These are phyloP conservation scores for Fundulus diaphanus DNA, from an alignment of 2,797 vertebrate species.

Conservation along the genomic window DNA sequence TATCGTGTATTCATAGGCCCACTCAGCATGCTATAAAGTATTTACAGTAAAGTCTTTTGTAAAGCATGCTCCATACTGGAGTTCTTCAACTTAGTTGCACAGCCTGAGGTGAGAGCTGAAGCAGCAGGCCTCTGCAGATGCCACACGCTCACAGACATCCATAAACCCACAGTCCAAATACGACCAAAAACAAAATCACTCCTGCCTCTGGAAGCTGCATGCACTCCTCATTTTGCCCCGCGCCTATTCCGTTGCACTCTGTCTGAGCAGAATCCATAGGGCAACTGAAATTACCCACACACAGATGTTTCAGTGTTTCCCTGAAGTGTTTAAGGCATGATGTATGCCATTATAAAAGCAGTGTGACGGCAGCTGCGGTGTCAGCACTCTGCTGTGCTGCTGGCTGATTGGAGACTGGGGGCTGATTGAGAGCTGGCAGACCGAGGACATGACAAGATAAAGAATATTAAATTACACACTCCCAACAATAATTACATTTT, in stretches of 20 bases:
- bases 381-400: constrained; percentile 70
- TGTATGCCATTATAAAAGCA: constrained; percentile 79
- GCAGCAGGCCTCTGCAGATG: constrained; percentile 57
- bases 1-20: constrained; percentile 62
- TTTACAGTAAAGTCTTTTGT: constrained; percentile 62
- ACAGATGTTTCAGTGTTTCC: constrained; percentile 76
- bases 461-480: constrained; percentile 66
- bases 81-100: constrained; percentile 60
- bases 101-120: constrained; percentile 49
- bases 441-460: constrained; percentile 72
- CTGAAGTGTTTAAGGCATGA: constrained; percentile 76
- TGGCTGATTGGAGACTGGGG: constrained; percentile 51
- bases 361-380: constrained; percentile 69
- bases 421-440: constrained; percentile 55
- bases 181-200: constrained; percentile 40
- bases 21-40: constrained; percentile 62
- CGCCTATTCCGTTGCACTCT: constrained; percentile 62
- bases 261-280: constrained; percentile 70
- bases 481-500: constrained; percentile 64
- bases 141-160: constrained; percentile 36
- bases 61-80: constrained; percentile 51
- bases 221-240: constrained; percentile 56
- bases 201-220: constrained; percentile 38
- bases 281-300: constrained; percentile 73
- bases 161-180: constrained; percentile 16